phyloP scores from a whole-genome alignment of 1,140 invertebrate genomes.

The Diachasma alloeum region DNA sequence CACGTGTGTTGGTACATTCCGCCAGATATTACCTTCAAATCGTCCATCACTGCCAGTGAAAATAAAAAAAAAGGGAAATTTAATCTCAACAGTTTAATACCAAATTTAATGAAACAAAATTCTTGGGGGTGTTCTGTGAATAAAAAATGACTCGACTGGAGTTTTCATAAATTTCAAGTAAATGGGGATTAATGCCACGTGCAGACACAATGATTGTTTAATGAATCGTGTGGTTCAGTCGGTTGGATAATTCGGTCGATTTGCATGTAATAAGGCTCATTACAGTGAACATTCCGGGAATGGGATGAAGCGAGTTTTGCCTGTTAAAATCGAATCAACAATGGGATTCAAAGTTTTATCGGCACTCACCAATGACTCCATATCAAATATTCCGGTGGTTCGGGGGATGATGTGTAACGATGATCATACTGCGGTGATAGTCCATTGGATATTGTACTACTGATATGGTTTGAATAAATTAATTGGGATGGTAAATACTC shows the following conservation, averaged over 20 bases:
- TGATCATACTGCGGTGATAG: too few relatives aligned
- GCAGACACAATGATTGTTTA: conserved; percentile 2
- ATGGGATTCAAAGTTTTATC: not conserved
- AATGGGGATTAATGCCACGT: not conserved
- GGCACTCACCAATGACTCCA: too few relatives aligned
- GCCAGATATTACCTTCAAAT: not conserved
- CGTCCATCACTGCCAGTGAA: not conserved
- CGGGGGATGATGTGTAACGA: too few relatives aligned
- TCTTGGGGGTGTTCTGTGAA: not conserved
- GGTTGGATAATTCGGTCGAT: conserved; percentile 19
- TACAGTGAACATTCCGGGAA: not conserved
- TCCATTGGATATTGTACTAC: too few relatives aligned
- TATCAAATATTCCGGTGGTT: too few relatives aligned
- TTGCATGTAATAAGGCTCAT: conserved; percentile 23
- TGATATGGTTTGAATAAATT: too few relatives aligned
- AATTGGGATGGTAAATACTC: too few relatives aligned
- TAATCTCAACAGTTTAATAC: not conserved
- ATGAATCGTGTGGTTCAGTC: conserved; percentile 8
- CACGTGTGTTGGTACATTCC: not conserved
- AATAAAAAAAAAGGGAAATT: not conserved
- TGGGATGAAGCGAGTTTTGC: too few relatives aligned
- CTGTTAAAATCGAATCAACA: too few relatives aligned
- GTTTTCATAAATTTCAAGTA: not conserved
- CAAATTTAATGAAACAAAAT: not conserved
- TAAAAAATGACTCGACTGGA: not conserved